Base-by-base conservation (phyloP, 2,113 vertebrate species). In the Brachyistius frenatus region DNA sequence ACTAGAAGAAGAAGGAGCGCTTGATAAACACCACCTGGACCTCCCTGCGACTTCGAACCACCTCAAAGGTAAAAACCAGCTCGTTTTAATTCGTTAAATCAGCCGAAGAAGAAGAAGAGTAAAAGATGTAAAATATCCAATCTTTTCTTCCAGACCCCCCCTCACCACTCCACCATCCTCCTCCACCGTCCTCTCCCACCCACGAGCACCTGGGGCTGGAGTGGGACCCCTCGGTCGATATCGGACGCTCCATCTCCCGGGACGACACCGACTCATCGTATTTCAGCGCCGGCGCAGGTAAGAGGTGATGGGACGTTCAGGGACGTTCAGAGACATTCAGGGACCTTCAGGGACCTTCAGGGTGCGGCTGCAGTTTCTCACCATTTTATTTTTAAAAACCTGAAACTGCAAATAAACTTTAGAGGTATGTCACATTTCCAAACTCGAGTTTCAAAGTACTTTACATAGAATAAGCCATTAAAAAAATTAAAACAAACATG, bases 211-310 rank as follows among this genome's bases (percentile, higher is more conserved):
- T 92, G 83, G 95, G 95, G 11, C 85, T 97, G 84, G 96, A 97
- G 84, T 97, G 96, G 96, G 96, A 97, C 72, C 96, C 96, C 1
- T 95, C 96, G 0, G 96, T 96, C 3, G 96, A 97, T 31, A 91
- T 97, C 5, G 96, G 96, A 1, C 93, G 89, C 3, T 94, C 95
- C 0, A 73, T 94, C 0, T 94, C 95, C n/a, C 76, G 80, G 4
- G 90, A 94, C 3, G 92, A 94, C 1, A 81, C 92, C 0, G 94
- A 95, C 76, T 95, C 93, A 0, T 94, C 92, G 0, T 95, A 93
- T 65, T 94, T 92, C 85, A 94, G 90, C 0, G 63, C 85, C 57
- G 32, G 69, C 68, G 66, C 89, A 10, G 93, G 94, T 96, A 56
- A 11, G 55, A 63, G 1, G 7, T 3, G 7, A 32, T 23, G 23